A percentile compares a stretch with the other conserved stretches of the same genome.
Conservation (phyloP, 2,797 vertebrate genomes). For the Cirrhinus mrigala region DNA sequence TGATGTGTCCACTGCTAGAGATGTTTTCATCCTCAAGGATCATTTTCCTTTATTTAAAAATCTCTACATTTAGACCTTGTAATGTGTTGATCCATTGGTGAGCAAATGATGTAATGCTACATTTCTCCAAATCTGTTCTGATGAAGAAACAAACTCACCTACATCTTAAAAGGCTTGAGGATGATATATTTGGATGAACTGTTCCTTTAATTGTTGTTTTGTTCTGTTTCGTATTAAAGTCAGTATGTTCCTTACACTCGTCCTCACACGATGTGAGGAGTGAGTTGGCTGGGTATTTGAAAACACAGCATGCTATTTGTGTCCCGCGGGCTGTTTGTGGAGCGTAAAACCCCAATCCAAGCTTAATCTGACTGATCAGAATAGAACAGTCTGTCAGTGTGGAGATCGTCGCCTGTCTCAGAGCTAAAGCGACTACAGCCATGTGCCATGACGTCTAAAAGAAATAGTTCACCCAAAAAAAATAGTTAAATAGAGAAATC, state of each 20-base stretch:
- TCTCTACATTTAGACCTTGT: not conserved
- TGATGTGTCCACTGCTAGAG: not conserved
- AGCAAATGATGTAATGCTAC: not conserved
- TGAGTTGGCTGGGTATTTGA: slow-evolving; percentile 59
- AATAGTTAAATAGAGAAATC: not conserved
- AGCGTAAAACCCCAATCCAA: slow-evolving; percentile 75
- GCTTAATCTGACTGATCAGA: slow-evolving; percentile 78
- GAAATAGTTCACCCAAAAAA: not conserved
- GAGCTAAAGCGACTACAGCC: slow-evolving; percentile 58
- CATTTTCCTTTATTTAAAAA: not conserved
- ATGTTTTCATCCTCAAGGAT: no score
- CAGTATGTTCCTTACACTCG: not conserved
- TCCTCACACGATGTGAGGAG: not conserved
- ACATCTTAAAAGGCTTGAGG: not conserved
- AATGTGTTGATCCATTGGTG: not conserved
- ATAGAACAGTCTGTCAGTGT: slow-evolving; percentile 67
- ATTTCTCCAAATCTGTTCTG: not conserved
- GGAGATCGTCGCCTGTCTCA: slow-evolving; percentile 65
- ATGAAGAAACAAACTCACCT: not conserved
- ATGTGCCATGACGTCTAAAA: not conserved
- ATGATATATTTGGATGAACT: not conserved
- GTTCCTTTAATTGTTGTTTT: not conserved
- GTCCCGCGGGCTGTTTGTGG: slow-evolving; percentile 62
- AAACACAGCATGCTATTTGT: slow-evolving; percentile 65
- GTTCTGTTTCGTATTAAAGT: not conserved